Conservation (phyloP, 2,888 invertebrate genomes). For the Lepas anatifera region DNA sequence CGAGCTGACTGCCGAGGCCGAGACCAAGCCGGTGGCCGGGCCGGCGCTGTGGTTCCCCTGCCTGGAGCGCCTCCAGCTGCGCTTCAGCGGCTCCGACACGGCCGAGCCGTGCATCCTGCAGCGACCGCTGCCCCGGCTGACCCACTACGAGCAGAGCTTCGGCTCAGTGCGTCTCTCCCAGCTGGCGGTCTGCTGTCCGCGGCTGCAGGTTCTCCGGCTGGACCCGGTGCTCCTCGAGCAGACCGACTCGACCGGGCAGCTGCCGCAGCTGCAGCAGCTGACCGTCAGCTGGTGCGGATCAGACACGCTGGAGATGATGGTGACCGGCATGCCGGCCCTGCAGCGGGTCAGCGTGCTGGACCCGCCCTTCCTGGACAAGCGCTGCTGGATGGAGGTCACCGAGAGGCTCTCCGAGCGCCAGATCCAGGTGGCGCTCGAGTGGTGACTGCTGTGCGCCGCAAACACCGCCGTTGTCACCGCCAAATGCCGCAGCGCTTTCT, state of each 20-base stretch:
- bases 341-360: neutral
- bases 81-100: slow-evolving; percentile 43
- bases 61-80: slow-evolving; percentile 81
- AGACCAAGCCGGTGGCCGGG: neutral
- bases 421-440: neutral
- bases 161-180: slow-evolving; percentile 70
- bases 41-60: slow-evolving; percentile 44
- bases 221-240: slow-evolving; percentile 54
- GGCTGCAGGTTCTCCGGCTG: slow-evolving; percentile 68
- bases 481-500: neutral
- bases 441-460: neutral
- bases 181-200: slow-evolving; percentile 79
- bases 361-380: neutral
- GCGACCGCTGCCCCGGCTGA: slow-evolving; percentile 86
- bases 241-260: slow-evolving; percentile 83
- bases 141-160: slow-evolving; percentile 92
- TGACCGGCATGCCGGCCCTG: neutral
- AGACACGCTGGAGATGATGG: slow-evolving; percentile 68
- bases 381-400: neutral
- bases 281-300: slow-evolving; percentile 89
- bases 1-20: slow-evolving; percentile 4
- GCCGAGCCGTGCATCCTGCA: slow-evolving; percentile 24
- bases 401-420: neutral
- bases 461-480: too few relatives aligned
- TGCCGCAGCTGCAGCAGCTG: slow-evolving; percentile 95